Evolutionary conservation across 2,113 vertebrate species (phyloP).

Genomic region (Oryzias celebensis): DNA sequence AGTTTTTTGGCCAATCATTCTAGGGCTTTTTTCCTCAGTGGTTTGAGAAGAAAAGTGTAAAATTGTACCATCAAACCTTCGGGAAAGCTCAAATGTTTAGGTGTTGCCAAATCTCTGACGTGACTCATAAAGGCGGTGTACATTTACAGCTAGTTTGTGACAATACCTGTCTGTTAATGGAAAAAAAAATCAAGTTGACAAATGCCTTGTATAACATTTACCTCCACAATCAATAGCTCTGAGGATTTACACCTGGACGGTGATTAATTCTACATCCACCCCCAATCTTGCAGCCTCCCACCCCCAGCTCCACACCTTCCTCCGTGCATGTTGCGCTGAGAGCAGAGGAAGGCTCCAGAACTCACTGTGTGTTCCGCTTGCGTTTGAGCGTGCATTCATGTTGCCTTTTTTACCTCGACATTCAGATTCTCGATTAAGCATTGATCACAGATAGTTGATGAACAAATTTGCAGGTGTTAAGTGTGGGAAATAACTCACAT

Average conservation of each 20-base stretch:
- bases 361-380: conserved; percentile 11
- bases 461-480: conserved; percentile 36
- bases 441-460: conserved; percentile 34
- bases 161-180: conserved; percentile 72
- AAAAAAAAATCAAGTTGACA: conserved; percentile 75
- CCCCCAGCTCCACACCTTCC: conserved; percentile 54
- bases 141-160: conserved; percentile 51
- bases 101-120: background rate
- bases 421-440: conserved; percentile 35
- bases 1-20: background rate
- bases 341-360: conserved; percentile 63
- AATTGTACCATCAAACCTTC: background rate
- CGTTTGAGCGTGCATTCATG: conserved; percentile 16
- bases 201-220: conserved; percentile 94
- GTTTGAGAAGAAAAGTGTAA: background rate
- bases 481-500: conserved; percentile 46
- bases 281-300: conserved; percentile 65
- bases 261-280: conserved; percentile 87
- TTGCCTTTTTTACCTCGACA: conserved; percentile 27
- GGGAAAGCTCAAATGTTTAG: background rate
- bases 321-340: conserved; percentile 68
- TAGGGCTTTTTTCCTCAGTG: background rate
- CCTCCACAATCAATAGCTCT: conserved; percentile 91
- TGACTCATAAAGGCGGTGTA: conserved; percentile 21
- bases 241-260: conserved; percentile 91